Evolutionary conservation across 2,797 vertebrate genomes (phyloP), one percentile per base, ranked within the genome.

Genomic region (Danio jaintianensis): DNA sequence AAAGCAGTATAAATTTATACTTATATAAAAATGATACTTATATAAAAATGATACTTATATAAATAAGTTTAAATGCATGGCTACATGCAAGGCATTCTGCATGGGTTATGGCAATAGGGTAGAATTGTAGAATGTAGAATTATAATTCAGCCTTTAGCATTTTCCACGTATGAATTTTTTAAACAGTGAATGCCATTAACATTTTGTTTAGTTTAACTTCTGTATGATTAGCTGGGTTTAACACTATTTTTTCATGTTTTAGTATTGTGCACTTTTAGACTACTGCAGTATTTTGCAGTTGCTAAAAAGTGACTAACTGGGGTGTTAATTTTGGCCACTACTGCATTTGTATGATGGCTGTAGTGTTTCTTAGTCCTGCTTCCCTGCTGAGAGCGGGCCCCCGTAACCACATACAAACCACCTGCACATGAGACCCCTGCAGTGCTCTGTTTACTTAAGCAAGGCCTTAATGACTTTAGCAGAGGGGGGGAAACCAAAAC

Each of bases 391-490:
- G 68, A 47, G 87, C 59, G 68, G 78, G 80, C 83, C 82, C 87
- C 79, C 82, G 74, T 78, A 78, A 74, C 55, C 74, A 77, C 77
- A 12, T 53, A 79, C 64, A 82, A n/a, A 85, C 81, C 90, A 91
- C 91, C 90, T 90, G 90, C 86, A 89, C 89, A 85, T 87, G 84
- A 83, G 68, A 85, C 87, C 84, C 77, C 82, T 70, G 86, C 84
- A 84, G 66, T 20, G 64, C 78, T 81, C 71, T 78, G 81, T 87
- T 90, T 89, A 88, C 78, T 84, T 84, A 88, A 82, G 84, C 85
- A 87, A 86, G 82, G 68, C 87, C 86, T 76, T 93, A 87, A 93
- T 94, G 88, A 82, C 89, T 94, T 93, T 93, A 83, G 43, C 86
- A 86, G 84, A 87, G 42, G 59, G 45, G 58, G 53, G 77, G 73